A percentile compares a stretch with the other conserved stretches of the same genome.
phyloP scores from a whole-genome alignment of 2,797 vertebrate genomes.

The Falco concolor region DNA sequence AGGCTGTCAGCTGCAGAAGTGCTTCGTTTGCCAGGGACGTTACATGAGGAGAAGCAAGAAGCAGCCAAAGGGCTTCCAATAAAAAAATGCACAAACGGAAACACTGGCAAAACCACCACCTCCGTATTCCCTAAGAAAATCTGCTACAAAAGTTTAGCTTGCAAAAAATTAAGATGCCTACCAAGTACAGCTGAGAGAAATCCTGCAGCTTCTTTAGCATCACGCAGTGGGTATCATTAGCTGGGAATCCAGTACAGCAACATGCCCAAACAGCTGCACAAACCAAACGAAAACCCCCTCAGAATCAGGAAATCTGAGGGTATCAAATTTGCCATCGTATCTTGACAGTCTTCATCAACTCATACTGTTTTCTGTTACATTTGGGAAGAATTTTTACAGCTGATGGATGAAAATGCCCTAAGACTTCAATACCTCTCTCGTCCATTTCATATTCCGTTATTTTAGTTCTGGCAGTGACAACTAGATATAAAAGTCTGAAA shows the following conservation, averaged over 20 bases:
- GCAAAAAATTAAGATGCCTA: background rate
- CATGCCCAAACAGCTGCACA: background rate
- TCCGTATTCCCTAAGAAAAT: background rate
- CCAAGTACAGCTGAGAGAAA: background rate
- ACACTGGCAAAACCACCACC: background rate
- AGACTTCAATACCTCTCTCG: background rate
- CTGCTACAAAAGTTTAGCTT: background rate
- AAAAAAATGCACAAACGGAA: background rate
- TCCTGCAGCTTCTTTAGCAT: background rate
- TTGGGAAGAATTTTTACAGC: background rate
- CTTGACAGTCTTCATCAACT: background rate
- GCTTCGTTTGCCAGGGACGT: background rate
- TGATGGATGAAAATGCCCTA: background rate
- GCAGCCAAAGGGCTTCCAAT: background rate
- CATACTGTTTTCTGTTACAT: background rate
- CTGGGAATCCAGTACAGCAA: background rate
- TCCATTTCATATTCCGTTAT: accelerated
- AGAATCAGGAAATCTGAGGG: background rate
- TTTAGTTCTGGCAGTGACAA: background rate
- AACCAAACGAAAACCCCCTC: background rate
- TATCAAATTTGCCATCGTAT: background rate
- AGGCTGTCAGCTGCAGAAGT: background rate
- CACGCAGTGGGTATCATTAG: accelerated
- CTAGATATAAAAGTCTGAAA: background rate
- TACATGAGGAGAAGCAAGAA: background rate